These are phyloP conservation scores for Rhagologus leucostigma DNA, from an alignment of 2,113 vertebrate species.

Conservation along the genomic window DNA sequence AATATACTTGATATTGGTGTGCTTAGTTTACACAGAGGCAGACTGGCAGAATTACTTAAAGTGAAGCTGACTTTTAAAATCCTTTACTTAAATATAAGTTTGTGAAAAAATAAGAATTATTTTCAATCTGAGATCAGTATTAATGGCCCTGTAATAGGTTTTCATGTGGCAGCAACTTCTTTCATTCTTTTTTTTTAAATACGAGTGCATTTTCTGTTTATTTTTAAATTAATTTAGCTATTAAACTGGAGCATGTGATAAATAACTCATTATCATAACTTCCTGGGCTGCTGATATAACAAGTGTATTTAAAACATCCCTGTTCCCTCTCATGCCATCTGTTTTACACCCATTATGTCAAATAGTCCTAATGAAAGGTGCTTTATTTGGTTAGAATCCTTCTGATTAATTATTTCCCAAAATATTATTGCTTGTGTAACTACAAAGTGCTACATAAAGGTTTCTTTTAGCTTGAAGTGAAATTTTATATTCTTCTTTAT, in stretches of 20 bases:
- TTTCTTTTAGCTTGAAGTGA: not conserved
- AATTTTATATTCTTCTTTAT: not conserved
- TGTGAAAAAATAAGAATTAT: not conserved
- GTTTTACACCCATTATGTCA: not conserved
- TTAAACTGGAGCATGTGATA: not conserved
- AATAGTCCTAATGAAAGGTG: not conserved
- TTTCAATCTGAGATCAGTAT: not conserved
- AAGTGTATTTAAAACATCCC: not conserved
- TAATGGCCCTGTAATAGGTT: not conserved
- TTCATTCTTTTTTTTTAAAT: rapidly evolving
- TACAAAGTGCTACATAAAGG: not conserved
- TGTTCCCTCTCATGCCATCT: not conserved
- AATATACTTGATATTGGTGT: not conserved
- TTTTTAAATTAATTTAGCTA: not conserved
- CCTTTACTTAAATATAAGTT: not conserved
- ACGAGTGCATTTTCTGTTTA: not conserved
- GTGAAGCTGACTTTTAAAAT: not conserved
- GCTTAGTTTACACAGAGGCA: not conserved
- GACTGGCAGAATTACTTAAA: not conserved
- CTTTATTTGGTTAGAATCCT: not conserved
- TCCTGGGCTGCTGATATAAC: not conserved
- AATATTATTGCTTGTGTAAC: not conserved
- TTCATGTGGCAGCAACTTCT: not conserved
- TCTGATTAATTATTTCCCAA: not conserved
- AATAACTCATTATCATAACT: not conserved